A percentile compares a stretch with the other conserved stretches of the same genome.
These are phyloP conservation scores for Trilocha varians DNA, from an alignment of 2,888 invertebrate genomes.

Conservation along the genomic window DNA sequence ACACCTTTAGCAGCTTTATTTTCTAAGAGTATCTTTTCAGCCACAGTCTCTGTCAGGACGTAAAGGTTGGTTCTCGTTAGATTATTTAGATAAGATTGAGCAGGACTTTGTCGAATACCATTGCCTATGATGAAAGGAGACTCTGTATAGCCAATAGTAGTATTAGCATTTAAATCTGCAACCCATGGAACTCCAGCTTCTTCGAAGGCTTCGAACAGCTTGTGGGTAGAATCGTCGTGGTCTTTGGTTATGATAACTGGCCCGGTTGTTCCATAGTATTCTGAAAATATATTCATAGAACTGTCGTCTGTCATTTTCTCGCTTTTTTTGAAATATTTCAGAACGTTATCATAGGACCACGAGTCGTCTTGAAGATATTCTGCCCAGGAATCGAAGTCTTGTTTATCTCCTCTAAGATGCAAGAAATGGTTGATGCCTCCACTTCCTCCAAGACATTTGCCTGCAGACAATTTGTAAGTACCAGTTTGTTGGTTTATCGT, in stretches of 20 bases:
- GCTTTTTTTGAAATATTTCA: slow-evolving; percentile 30
- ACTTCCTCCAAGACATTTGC: slow-evolving; percentile 33
- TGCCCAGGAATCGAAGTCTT: slow-evolving; percentile 28
- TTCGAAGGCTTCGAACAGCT: slow-evolving; percentile 38
- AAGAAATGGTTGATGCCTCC: slow-evolving; percentile 25
- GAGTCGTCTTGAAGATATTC: slow-evolving; percentile 14
- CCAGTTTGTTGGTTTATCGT: slow-evolving; percentile 3
- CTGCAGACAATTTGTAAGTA: slow-evolving; percentile 15
- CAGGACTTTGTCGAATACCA: slow-evolving; percentile 59
- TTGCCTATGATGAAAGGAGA: slow-evolving; percentile 49
- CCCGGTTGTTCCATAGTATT: slow-evolving; percentile 43
- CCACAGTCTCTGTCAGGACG: slow-evolving; percentile 52
- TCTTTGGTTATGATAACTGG: slow-evolving; percentile 40
- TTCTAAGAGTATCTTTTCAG: slow-evolving; percentile 53
- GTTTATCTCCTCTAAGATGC: slow-evolving; percentile 21
- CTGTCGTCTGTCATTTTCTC: slow-evolving; percentile 23
- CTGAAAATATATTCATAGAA: slow-evolving; percentile 16
- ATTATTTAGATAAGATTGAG: slow-evolving; percentile 53
- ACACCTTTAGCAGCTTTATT: slow-evolving; percentile 50
- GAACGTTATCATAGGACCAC: slow-evolving; percentile 26
- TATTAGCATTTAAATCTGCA: slow-evolving; percentile 12
- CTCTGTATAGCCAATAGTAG: slow-evolving; percentile 48
- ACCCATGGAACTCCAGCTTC: slow-evolving; percentile 44
- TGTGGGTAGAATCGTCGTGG: slow-evolving; percentile 12
- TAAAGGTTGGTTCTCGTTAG: slow-evolving; percentile 33